phyloP scores from a whole-genome alignment of 2,797 vertebrate species.

The Sebastes elongatus region DNA sequence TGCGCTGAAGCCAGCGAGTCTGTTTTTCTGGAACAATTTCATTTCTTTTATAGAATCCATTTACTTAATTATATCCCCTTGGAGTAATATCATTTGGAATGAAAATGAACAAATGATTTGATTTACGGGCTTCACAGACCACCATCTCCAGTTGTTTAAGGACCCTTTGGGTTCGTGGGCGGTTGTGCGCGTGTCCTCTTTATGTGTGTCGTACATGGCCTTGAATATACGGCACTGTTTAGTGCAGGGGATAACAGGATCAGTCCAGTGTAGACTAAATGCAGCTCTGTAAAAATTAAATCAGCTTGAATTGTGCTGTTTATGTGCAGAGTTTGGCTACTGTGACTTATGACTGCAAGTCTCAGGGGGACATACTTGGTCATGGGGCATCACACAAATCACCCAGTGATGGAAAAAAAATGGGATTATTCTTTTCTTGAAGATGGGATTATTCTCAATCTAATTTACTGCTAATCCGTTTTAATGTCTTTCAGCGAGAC shows the following conservation, averaged over 20 bases:
- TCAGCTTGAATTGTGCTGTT: slow-evolving; percentile 25
- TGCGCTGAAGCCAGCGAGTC: slow-evolving; percentile 6
- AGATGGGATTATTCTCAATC: slow-evolving; percentile 49
- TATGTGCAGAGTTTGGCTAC: slow-evolving; percentile 33
- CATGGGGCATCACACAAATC: slow-evolving; percentile 31
- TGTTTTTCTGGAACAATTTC: slow-evolving; percentile 43
- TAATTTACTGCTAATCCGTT: slow-evolving; percentile 52
- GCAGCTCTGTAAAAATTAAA: slow-evolving; percentile 45
- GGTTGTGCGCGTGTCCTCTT: slow-evolving; percentile 3
- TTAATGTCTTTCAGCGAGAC: neutral
- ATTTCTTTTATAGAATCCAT: slow-evolving; percentile 54
- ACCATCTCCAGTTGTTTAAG: slow-evolving; percentile 28
- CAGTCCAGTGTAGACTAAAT: slow-evolving; percentile 32
- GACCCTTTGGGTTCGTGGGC: slow-evolving; percentile 20
- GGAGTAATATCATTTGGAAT: slow-evolving; percentile 51
- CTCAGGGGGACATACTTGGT: slow-evolving; percentile 22
- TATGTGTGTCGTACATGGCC: slow-evolving; percentile 20
- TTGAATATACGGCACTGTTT: slow-evolving; percentile 36
- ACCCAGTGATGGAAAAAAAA: slow-evolving; percentile 24
- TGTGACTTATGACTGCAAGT: slow-evolving; percentile 23
- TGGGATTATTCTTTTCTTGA: slow-evolving; percentile 26
- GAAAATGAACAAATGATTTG: slow-evolving; percentile 64
- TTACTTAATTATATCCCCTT: slow-evolving; percentile 64
- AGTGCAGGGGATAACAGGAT: slow-evolving; percentile 43
- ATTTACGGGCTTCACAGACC: slow-evolving; percentile 59